Evolutionary conservation across 2,888 invertebrate genomes (phyloP), one percentile per base, ranked within the genome.

Genomic region (Teinopalpus imperialis): DNA sequence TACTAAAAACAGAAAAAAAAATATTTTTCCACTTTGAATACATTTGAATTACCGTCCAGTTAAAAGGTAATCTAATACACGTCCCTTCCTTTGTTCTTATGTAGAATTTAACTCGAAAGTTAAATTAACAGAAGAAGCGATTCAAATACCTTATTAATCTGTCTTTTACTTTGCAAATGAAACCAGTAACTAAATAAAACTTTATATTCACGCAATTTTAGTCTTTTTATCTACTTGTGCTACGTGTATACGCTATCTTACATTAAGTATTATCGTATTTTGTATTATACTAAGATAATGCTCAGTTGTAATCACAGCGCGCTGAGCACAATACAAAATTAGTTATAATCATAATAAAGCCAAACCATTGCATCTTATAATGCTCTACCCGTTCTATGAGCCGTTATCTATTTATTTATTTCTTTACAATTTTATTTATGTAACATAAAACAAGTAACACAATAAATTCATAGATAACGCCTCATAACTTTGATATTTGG

Each of bases 91-190:
- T 71, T 76, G 71, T 81, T 72, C 46, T 54, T 57, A 81, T 80
- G 52, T 51, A 81, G 66, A 81, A 79, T 82, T 82, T 81, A 79
- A 81, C 76, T 24, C 42, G 39, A 31, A 21, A 57, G 70, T 82
- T 81, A 81, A 82, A 81, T 81, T 81, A 64, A 76, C 76, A 74
- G 62, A 61, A 54, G 71, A 70, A 74, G 74, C 69, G 59, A 57
- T 48, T 32, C 3, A 30, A 43, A 27, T 47, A 45, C 41, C 42
- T 48, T 43, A 36, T 23, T 52, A 46, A 48, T 49, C 54, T 53
- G 54, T 13, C 12, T 32, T 24, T 8, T 18, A 26, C 5, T 21
- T 27, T 8, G 8, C 18, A 12, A 27, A n/a, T 10, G 13, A 7
- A 26, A 5, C 14, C 20, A 8, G 13, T 4, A 12, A n/a, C 26